Evolutionary conservation across 64 coral and sea anemone species (phyloP).

Genomic region (Montipora efflorescens): DNA sequence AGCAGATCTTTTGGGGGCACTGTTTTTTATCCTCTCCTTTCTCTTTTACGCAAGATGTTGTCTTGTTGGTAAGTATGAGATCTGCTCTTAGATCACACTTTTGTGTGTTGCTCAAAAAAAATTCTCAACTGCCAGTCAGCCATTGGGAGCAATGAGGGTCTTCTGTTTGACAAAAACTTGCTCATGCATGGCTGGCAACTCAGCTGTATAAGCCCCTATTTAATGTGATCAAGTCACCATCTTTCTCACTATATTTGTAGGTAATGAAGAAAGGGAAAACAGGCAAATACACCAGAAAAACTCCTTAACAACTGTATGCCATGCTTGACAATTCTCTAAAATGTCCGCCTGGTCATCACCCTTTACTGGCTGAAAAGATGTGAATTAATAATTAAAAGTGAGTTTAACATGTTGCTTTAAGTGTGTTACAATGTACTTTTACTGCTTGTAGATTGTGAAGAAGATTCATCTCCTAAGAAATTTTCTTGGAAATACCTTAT

Average conservation of each 20-base stretch:
- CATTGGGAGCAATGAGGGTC: too few relatives aligned
- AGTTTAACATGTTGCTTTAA: background rate
- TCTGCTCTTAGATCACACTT: background rate
- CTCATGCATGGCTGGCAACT: too few relatives aligned
- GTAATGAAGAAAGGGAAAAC: too few relatives aligned
- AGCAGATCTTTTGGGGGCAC: slow-evolving; percentile 76
- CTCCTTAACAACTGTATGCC: too few relatives aligned
- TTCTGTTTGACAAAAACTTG: too few relatives aligned
- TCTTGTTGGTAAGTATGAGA: slow-evolving; percentile 7
- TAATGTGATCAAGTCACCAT: too few relatives aligned
- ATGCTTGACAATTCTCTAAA: too few relatives aligned
- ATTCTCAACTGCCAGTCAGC: background rate
- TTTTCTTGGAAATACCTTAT: slow-evolving; percentile 54
- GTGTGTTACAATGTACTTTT: background rate
- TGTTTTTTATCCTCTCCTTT: slow-evolving; percentile 88
- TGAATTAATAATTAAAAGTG: background rate
- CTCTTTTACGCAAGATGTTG: slow-evolving; percentile 69
- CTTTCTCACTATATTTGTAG: too few relatives aligned
- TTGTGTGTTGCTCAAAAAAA: background rate
- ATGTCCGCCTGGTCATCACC: too few relatives aligned
- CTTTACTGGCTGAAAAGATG: background rate
- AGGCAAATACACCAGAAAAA: too few relatives aligned
- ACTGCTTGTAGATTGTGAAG: slow-evolving; percentile 16
- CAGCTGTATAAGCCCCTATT: too few relatives aligned
- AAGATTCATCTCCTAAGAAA: background rate